These are phyloP conservation scores for Osedax frankpressi DNA, from an alignment of 2,888 invertebrate species.

Conservation along the genomic window DNA sequence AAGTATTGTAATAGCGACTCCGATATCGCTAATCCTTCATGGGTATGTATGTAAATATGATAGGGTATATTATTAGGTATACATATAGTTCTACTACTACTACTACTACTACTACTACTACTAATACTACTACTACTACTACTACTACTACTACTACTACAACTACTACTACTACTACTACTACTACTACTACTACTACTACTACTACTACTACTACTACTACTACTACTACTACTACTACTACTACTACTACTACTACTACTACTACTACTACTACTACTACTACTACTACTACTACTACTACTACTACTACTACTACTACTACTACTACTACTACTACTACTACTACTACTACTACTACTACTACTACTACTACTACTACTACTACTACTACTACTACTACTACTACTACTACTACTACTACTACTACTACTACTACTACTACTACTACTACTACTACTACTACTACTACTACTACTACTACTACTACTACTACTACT, in stretches of 20 bases:
- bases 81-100: neutral
- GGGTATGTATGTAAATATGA: too few species aligned
- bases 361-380: neutral
- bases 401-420: neutral
- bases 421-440: neutral
- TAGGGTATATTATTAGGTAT: too few species aligned
- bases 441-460: neutral
- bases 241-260: neutral
- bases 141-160: neutral
- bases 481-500: neutral
- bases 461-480: neutral
- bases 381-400: neutral
- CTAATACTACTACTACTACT: neutral
- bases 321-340: neutral
- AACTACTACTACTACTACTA: neutral
- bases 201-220: neutral
- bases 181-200: neutral
- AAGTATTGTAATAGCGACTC: too few species aligned
- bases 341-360: neutral
- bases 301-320: neutral
- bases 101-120: neutral
- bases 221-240: neutral
- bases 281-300: neutral
- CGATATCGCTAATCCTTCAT: too few species aligned
- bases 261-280: neutral